A percentile compares a stretch with the other conserved stretches of the same genome.
phyloP scores from a whole-genome alignment of 2,113 vertebrate species.

The Azemiops feae region DNA sequence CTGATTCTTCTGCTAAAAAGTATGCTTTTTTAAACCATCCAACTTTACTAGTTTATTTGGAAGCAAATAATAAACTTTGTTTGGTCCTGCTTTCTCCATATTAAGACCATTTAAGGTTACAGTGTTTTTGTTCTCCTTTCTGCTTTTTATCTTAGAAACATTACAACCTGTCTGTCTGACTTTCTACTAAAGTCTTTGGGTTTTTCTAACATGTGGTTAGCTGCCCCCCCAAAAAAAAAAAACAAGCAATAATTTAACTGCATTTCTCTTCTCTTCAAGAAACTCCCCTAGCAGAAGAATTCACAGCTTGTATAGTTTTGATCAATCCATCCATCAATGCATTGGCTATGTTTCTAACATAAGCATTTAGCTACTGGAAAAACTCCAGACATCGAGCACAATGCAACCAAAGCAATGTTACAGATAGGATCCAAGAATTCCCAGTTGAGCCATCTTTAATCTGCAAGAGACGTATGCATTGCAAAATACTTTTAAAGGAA shows the following conservation, averaged over 20 bases:
- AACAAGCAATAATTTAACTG: constrained; percentile 43
- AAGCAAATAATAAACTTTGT: background rate
- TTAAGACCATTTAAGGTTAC: background rate
- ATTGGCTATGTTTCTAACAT: constrained; percentile 66
- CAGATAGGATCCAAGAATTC: constrained; percentile 69
- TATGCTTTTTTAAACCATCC: constrained; percentile 6
- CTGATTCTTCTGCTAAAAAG: constrained; percentile 39
- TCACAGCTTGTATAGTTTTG: constrained; percentile 66
- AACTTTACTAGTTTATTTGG: background rate
- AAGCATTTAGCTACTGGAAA: constrained; percentile 63
- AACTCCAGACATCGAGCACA: constrained; percentile 67
- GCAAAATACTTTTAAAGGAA: constrained; percentile 66
- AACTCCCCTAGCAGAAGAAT: constrained; percentile 56
- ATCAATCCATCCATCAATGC: constrained; percentile 71
- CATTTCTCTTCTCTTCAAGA: constrained; percentile 48
- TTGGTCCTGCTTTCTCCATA: background rate
- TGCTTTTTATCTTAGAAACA: constrained; percentile 43
- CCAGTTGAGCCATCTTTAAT: constrained; percentile 76
- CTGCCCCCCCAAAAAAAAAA: constrained; percentile 38
- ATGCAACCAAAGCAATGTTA: constrained; percentile 69
- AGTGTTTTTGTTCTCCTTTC: background rate
- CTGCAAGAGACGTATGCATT: constrained; percentile 63
- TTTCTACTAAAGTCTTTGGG: constrained; percentile 11
- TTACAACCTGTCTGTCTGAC: constrained; percentile 36
- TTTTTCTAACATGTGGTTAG: constrained; percentile 31